phyloP scores from a whole-genome alignment of 2,797 vertebrate species.

The Sebastes matsubarae region DNA sequence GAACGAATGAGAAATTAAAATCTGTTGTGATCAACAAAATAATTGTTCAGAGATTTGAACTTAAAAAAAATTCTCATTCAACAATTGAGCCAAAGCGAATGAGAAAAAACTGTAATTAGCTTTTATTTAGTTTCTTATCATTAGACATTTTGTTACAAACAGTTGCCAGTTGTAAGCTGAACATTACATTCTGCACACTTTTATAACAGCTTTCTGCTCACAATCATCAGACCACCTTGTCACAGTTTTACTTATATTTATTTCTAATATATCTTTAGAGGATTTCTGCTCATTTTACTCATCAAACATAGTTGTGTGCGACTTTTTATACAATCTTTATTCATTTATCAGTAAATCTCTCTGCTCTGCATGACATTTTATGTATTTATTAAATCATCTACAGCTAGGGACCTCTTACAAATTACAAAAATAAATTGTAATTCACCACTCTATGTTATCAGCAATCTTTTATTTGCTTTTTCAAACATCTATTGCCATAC shows the following conservation, averaged over 20 bases:
- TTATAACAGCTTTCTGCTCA: background rate
- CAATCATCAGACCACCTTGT: background rate
- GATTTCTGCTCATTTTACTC: background rate
- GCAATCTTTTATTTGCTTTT: conserved; percentile 53
- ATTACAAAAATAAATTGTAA: background rate
- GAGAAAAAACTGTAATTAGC: too few species aligned
- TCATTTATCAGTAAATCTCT: background rate
- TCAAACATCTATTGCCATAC: conserved; percentile 6
- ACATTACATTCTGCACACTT: background rate
- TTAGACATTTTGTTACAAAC: background rate
- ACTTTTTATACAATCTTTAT: too few species aligned
- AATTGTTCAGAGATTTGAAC: too few species aligned
- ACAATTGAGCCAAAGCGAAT: too few species aligned
- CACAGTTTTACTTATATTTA: background rate
- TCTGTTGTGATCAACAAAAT: too few species aligned
- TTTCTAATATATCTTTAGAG: background rate
- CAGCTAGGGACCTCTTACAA: too few species aligned
- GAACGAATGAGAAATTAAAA: too few species aligned
- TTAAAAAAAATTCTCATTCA: too few species aligned
- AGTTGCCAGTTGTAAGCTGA: background rate
- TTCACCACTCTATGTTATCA: background rate
- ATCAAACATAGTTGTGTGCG: background rate
- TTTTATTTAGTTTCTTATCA: background rate
- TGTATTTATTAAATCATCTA: background rate
- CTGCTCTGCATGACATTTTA: background rate